Evolutionary conservation across 1,140 invertebrate genomes (phyloP).

Genomic region (Listronotus oregonensis): DNA sequence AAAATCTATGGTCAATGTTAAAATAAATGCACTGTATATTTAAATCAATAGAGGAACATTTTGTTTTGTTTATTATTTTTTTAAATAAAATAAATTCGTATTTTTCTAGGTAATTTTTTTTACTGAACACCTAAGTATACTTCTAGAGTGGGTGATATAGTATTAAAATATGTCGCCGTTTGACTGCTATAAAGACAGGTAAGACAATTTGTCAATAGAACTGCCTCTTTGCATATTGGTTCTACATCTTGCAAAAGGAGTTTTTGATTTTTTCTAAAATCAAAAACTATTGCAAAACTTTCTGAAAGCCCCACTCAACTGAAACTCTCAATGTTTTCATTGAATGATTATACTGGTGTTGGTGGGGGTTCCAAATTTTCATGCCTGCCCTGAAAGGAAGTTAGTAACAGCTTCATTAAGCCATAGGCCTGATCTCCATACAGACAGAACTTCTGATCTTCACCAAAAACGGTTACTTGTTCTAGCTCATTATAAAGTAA

Average conservation of each 20-base stretch:
- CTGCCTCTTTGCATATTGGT: constrained; percentile 21
- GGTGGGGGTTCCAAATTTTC: too few species aligned
- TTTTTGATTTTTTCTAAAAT: constrained; percentile 41
- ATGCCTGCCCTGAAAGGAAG: background rate
- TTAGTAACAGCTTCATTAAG: constrained; percentile 2
- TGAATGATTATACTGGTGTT: too few species aligned
- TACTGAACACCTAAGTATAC: constrained; percentile 33
- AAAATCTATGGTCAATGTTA: too few species aligned
- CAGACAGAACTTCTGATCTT: constrained; percentile 24
- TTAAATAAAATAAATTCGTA: too few species aligned
- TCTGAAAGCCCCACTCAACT: constrained; percentile 40
- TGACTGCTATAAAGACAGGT: constrained; percentile 39
- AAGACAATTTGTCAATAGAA: constrained; percentile 38
- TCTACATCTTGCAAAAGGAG: constrained; percentile 34
- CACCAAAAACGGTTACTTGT: constrained; percentile 17
- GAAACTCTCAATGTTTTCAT: background rate
- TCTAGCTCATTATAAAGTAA: constrained; percentile 31
- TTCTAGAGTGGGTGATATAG: constrained; percentile 10
- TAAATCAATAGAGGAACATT: too few species aligned
- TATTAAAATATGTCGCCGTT: constrained; percentile 30
- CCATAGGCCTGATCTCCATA: constrained; percentile 35
- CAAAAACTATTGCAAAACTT: constrained; percentile 35
- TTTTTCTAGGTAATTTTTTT: too few species aligned
- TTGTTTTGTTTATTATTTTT: too few species aligned
- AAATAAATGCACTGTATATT: too few species aligned